A percentile compares a stretch with the other conserved stretches of the same genome.
These are phyloP conservation scores for Girardinichthys multiradiatus DNA, from an alignment of 2,113 vertebrate genomes.

Conservation along the genomic window DNA sequence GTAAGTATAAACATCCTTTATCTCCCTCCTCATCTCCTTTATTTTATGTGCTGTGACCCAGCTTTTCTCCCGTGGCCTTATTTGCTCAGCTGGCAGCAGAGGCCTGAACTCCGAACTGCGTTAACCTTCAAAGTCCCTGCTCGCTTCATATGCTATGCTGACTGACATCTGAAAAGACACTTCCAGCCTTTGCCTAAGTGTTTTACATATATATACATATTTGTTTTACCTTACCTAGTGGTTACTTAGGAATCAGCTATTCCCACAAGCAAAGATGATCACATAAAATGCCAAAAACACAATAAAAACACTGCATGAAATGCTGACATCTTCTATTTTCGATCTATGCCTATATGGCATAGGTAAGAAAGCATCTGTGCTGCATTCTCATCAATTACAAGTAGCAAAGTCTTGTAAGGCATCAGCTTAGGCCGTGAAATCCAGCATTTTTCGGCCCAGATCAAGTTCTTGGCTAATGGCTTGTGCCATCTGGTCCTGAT, in stretches of 20 bases:
- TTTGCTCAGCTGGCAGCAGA: constrained; percentile 78
- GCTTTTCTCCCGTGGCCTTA: constrained; percentile 50
- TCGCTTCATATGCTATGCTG: constrained; percentile 27
- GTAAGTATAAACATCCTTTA: constrained; percentile 27
- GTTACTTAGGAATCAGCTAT: no score
- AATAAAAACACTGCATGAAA: constrained; percentile 29
- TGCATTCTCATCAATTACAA: constrained; percentile 53
- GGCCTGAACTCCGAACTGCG: constrained; percentile 13
- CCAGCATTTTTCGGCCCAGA: constrained; percentile 59
- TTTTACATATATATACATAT: constrained; percentile 22
- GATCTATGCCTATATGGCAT: constrained; percentile 22
- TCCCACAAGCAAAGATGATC: no score
- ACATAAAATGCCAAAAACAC: not conserved
- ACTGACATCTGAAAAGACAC: constrained; percentile 33
- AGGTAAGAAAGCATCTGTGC: constrained; percentile 55
- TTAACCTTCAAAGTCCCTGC: constrained; percentile 6
- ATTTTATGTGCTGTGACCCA: constrained; percentile 47
- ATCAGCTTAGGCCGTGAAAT: constrained; percentile 56
- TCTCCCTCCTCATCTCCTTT: constrained; percentile 34
- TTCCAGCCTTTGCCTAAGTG: constrained; percentile 19
- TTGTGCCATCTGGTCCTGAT: constrained; percentile 71
- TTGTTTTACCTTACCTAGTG: no score
- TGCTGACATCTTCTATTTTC: constrained; percentile 8
- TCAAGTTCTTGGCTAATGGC: constrained; percentile 69
- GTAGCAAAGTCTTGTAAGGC: constrained; percentile 47